Evolutionary conservation across 2,797 vertebrate genomes (phyloP).

Genomic region (Phrynocephalus vlangalii): DNA sequence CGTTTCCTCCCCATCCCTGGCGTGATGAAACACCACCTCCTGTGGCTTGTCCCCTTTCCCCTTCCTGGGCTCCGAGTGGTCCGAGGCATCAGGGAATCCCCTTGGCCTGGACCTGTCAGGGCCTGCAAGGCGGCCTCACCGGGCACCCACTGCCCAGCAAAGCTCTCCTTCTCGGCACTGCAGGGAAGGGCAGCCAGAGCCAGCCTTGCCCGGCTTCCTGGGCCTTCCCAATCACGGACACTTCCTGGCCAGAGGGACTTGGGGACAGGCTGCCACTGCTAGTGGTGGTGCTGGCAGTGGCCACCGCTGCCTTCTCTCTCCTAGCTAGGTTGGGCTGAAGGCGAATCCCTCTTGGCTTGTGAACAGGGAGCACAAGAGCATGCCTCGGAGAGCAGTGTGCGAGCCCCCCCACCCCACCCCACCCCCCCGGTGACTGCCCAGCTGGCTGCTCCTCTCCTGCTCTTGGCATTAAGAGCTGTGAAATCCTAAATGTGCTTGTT

Average conservation of each 20-base stretch:
- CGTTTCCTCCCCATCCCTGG: background rate
- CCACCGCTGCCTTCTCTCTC: background rate
- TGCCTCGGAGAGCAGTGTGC: background rate
- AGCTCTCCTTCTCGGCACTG: background rate
- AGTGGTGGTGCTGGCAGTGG: no score
- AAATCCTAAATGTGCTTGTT: conserved; percentile 40
- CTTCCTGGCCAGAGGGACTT: no score
- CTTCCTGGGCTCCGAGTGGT: no score
- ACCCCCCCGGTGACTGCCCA: accelerated
- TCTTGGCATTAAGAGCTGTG: background rate
- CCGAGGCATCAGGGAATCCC: background rate
- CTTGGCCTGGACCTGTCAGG: background rate
- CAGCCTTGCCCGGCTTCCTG: background rate
- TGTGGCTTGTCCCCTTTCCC: no score
- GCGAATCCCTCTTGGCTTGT: background rate
- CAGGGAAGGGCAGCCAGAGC: background rate
- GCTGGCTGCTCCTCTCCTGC: conserved; percentile 18
- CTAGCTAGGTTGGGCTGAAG: background rate
- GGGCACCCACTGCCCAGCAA: background rate
- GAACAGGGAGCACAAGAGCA: background rate
- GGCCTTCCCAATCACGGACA: background rate
- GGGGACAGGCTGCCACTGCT: no score
- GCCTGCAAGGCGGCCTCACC: no score
- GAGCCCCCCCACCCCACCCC: background rate
- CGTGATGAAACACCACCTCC: no score